A percentile compares a stretch with the other conserved stretches of the same genome.
Conservation (phyloP, 1,140 invertebrate species). For the Scaptomyza pallida region DNA sequence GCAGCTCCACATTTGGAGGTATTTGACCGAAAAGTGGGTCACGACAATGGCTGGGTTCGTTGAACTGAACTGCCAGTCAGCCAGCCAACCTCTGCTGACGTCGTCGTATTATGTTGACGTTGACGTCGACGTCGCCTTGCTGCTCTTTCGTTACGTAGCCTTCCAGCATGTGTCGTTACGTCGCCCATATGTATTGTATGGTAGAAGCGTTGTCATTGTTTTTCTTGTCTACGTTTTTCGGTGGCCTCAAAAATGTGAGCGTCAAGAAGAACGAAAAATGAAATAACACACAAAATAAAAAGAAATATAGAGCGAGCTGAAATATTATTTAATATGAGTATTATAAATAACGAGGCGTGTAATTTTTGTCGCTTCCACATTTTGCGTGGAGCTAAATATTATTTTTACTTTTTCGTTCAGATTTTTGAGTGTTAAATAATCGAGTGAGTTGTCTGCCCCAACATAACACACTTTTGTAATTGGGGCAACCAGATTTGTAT, state of each 20-base stretch:
- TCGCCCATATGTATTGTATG: not conserved
- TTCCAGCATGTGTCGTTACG: conserved; percentile 46
- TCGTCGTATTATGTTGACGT: conserved; percentile 57
- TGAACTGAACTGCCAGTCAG: conserved; percentile 79
- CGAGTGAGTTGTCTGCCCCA: not conserved
- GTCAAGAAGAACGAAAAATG: conserved; percentile 3
- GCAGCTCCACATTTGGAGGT: conserved; percentile 83
- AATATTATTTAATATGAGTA: conserved; percentile 71
- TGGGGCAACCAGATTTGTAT: conserved; percentile 24
- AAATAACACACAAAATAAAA: conserved; percentile 18
- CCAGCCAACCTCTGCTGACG: conserved; percentile 62
- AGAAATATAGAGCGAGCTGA: conserved; percentile 25
- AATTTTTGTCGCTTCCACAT: conserved; percentile 35
- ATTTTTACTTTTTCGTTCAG: not conserved
- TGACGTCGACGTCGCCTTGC: conserved; percentile 34
- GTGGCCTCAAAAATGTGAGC: conserved; percentile 67
- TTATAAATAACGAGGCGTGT: conserved; percentile 52
- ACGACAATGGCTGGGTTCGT: conserved; percentile 84
- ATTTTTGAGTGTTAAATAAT: conserved; percentile 34
- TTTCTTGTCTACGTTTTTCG: conserved; percentile 38
- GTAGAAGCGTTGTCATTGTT: conserved; percentile 17
- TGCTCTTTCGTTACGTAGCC: conserved; percentile 61
- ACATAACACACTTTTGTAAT: conserved; percentile 4
- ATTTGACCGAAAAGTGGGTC: conserved; percentile 84
- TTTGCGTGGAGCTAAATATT: not conserved